Base-by-base conservation (phyloP, 2,888 invertebrate genomes). In the Choreutis nemorana region DNA sequence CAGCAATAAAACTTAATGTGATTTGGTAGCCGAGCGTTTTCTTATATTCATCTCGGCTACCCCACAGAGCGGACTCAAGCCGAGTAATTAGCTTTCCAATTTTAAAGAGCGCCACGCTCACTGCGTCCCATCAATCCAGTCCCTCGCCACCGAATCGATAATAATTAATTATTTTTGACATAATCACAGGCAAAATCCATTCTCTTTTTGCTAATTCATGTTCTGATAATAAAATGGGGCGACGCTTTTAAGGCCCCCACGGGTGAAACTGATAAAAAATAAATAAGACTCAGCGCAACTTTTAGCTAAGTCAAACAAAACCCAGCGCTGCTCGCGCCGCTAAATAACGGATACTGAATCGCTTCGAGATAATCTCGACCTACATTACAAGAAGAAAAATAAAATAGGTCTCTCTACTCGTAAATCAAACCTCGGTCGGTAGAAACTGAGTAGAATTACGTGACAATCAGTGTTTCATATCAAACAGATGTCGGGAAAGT, bases 111-210 rank as follows among this genome's bases (percentile, higher is more conserved):
- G 58, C 35, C 58, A 47, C 56, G 51, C 49, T 50, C 55, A 34
- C 48, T 54, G 53, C 48, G 55, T 50, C 54, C 62, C 71, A 62
- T 73, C 77, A 70, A 68, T 67, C 66, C 61, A 45, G 63, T 56
- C 71, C 71, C 70, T 51, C 60, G 56, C 52, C 48, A 45, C 51
- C 50, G 62, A 82, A 83, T 83, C 83, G 82, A 83, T 82, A 81
- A 82, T 84, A 84, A 85, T 84, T 85, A 84, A 85, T 84, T 84
- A 84, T 84, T 84, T 84, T 84, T 83, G 84, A 83, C 84, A 81
- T 84, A 83, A 84, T 84, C 83, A 83, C 82, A 61, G 70, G 80
- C 72, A 59, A 78, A 81, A 79, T 82, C 83, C 82, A 82, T 81
- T 83, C 82, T 82, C 80, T 83, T 83, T 78, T 82, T 81, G 83